phyloP scores from a whole-genome alignment of 1,140 invertebrate genomes.

The Lordiphosa collinella region DNA sequence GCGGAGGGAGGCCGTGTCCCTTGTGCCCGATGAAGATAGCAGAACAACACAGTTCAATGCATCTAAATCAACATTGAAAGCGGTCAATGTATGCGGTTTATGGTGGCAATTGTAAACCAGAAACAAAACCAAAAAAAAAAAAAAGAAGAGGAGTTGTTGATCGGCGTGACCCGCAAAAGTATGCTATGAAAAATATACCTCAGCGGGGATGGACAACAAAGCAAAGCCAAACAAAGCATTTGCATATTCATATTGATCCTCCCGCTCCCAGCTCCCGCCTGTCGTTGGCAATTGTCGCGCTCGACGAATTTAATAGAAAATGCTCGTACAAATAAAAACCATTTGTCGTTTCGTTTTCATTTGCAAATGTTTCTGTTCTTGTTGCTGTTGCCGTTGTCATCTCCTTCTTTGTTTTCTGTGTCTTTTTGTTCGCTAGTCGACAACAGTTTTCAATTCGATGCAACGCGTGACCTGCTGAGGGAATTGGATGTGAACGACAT shows the following conservation, averaged over 20 bases:
- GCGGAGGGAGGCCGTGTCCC: neutral
- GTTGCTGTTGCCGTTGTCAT: slow-evolving; percentile 8
- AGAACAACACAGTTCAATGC: slow-evolving; percentile 5
- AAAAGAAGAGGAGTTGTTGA: neutral
- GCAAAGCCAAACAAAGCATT: no score
- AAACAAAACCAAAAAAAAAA: no score
- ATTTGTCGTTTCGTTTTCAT: slow-evolving; percentile 57
- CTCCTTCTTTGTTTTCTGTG: slow-evolving; percentile 9
- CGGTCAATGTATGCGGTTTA: neutral
- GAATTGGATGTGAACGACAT: slow-evolving; percentile 86
- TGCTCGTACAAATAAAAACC: slow-evolving; percentile 63
- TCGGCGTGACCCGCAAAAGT: neutral
- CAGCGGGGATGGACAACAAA: no score
- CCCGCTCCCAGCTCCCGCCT: no score
- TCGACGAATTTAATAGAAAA: slow-evolving; percentile 46
- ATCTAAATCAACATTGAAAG: slow-evolving; percentile 31
- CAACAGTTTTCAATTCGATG: slow-evolving; percentile 86
- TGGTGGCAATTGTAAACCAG: neutral
- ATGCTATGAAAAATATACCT: no score
- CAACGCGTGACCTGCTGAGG: slow-evolving; percentile 86
- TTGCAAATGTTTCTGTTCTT: slow-evolving; percentile 28
- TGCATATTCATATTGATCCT: neutral
- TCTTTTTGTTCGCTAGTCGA: slow-evolving; percentile 81
- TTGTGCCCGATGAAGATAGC: neutral
- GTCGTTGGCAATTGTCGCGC: no score